These are phyloP conservation scores for Perizoma affinitatum DNA, from an alignment of 2,888 invertebrate genomes.

Conservation along the genomic window DNA sequence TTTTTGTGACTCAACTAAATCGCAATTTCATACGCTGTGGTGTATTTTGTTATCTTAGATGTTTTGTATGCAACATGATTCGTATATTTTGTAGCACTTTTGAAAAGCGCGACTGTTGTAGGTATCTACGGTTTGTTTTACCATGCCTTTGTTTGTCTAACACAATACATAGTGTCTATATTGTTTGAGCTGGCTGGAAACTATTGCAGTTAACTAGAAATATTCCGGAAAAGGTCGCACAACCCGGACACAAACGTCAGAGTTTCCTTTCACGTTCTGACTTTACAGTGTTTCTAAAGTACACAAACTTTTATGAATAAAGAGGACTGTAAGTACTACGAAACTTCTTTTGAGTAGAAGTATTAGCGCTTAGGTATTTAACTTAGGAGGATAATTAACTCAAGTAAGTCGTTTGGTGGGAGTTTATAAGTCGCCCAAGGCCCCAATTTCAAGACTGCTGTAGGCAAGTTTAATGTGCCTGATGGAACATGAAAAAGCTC, in stretches of 20 bases:
- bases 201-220: constrained; percentile 35
- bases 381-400: neutral
- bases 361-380: too few relatives aligned
- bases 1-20: too few relatives aligned
- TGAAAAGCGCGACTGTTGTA: constrained; percentile 3
- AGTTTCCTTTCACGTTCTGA: constrained; percentile 34
- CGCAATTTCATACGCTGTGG: too few relatives aligned
- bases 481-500: too few relatives aligned
- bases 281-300: constrained; percentile 35
- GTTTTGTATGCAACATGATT: too few relatives aligned
- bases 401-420: too few relatives aligned
- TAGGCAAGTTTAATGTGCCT: too few relatives aligned
- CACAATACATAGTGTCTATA: constrained; percentile 17
- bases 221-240: constrained; percentile 38
- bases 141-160: constrained; percentile 14
- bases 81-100: neutral
- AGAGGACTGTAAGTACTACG: constrained; percentile 12
- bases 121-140: constrained; percentile 11
- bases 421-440: too few relatives aligned
- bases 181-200: constrained; percentile 31
- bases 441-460: too few relatives aligned
- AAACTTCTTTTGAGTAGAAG: constrained; percentile 2
- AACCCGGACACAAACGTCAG: constrained; percentile 32
- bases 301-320: constrained; percentile 27
- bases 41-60: too few relatives aligned